phyloP scores from a whole-genome alignment of 2,797 vertebrate genomes.

The Erpetoichthys calabaricus region DNA sequence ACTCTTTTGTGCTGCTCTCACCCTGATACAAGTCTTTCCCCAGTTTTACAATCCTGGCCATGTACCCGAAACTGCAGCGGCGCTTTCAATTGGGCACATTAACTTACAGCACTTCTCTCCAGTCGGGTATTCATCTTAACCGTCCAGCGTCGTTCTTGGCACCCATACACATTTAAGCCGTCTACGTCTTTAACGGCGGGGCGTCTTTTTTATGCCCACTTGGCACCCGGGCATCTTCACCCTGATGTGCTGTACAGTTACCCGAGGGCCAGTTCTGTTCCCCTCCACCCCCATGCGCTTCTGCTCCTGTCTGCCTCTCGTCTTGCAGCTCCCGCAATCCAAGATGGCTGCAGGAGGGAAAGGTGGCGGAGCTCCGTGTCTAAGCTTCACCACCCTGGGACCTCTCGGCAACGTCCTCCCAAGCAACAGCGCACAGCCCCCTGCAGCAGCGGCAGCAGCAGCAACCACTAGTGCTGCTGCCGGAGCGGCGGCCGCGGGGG shows the following conservation, averaged over 20 bases:
- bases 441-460: conserved; percentile 45
- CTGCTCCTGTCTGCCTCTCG: conserved; percentile 37
- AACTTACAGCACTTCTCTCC: too few species aligned
- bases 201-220: too few species aligned
- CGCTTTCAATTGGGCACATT: too few species aligned
- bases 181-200: too few species aligned
- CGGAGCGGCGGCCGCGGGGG: conserved; percentile 27
- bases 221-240: too few species aligned
- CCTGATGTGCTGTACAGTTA: not conserved
- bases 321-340: conserved; percentile 38
- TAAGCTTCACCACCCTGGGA: conserved; percentile 49
- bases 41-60: too few species aligned
- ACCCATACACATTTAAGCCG: too few species aligned
- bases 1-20: too few species aligned
- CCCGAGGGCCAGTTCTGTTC: not conserved
- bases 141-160: too few species aligned
- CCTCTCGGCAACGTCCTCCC: conserved; percentile 58
- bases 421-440: conserved; percentile 54
- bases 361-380: conserved; percentile 57
- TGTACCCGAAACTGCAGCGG: too few species aligned
- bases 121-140: too few species aligned
- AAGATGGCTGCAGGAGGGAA: conserved; percentile 75
- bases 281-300: conserved; percentile 27
- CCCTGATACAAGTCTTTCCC: too few species aligned
- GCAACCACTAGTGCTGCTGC: conserved; percentile 24